Evolutionary conservation across 2,797 vertebrate genomes (phyloP), one percentile per base, ranked within the genome.

Genomic region (Allobates femoralis): DNA sequence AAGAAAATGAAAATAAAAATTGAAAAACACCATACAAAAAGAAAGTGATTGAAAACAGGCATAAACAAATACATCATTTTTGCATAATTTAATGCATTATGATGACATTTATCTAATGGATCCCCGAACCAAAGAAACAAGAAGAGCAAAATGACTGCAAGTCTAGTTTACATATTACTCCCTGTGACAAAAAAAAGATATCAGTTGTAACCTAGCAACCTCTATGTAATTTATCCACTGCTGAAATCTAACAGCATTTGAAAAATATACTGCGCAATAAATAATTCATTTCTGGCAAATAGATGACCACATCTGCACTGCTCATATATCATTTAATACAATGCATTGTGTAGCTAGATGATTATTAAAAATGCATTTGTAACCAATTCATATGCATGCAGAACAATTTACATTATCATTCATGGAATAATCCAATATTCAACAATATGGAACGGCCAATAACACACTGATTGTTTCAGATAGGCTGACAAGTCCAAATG

Each of bases 151-250:
- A 90, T 88, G 62, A 66, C 60, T 88, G 26, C 86, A 64, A 86
- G 91, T 76, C 93, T 94, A 94, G 91, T 94, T 97, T 94, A 93
- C 91, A 56, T 80, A 94, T 94, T 94, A 93, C 93, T 92, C 90
- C 89, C 85, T 93, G 90, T 93, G 91, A 94, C 94, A 94, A 87
- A 79, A 69, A 46, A 87, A 50, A 74, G 62, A 51, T 21, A 93
- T 90, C 90, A 90, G 91, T 91, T 94, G 95, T 96, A 96, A 95
- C 96, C 95, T 96, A 96, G 95, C 94, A 97, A 95, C 95, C 95
- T 94, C 92, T 93, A 93, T 94, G 93, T 91, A 91, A 91, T 92
- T 66, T 84, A 88, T 73, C 0, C 16, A 84, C 78, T 85, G 80
- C 90, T 91, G 87, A 91, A 93, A 91, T 87, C 64, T 80, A 76